Evolutionary conservation across 2,888 invertebrate genomes (phyloP).

Genomic region (Apodemia zela): DNA sequence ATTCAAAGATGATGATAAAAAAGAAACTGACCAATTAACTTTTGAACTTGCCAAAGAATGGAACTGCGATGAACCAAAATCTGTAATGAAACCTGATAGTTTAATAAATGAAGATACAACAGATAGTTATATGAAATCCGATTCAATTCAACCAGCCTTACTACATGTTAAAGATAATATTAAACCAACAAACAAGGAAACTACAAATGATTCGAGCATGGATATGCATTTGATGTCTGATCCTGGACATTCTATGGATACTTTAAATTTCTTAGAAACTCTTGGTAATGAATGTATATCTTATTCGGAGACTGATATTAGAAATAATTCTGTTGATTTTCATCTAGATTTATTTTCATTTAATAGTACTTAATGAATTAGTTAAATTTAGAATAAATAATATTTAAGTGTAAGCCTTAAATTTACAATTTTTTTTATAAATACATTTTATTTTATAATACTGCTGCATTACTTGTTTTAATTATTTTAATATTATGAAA

Average conservation of each 20-base stretch:
- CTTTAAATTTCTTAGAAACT: slow-evolving; percentile 63
- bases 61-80: slow-evolving; percentile 28
- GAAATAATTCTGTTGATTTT: slow-evolving; percentile 63
- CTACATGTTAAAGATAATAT: slow-evolving; percentile 48
- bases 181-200: slow-evolving; percentile 30
- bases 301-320: slow-evolving; percentile 65
- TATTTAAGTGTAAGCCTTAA: slow-evolving; percentile 25
- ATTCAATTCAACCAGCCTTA: slow-evolving; percentile 53
- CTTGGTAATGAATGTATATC: slow-evolving; percentile 56
- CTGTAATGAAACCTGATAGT: slow-evolving; percentile 41
- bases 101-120: slow-evolving; percentile 47
- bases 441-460: slow-evolving; percentile 27
- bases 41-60: slow-evolving; percentile 44
- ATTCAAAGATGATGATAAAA: slow-evolving; percentile 17
- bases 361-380: slow-evolving; percentile 43
- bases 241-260: slow-evolving; percentile 54
- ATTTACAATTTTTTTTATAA: slow-evolving; percentile 27
- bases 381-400: slow-evolving; percentile 22
- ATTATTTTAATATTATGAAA: slow-evolving; percentile 15
- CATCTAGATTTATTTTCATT: slow-evolving; percentile 69
- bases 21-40: slow-evolving; percentile 15
- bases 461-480: slow-evolving; percentile 24
- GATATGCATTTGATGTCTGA: slow-evolving; percentile 37
- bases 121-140: slow-evolving; percentile 53
- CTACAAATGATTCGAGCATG: slow-evolving; percentile 29